These are phyloP conservation scores for Ellobius talpinus DNA, from an alignment of 2,113 vertebrate genomes.

Conservation along the genomic window DNA sequence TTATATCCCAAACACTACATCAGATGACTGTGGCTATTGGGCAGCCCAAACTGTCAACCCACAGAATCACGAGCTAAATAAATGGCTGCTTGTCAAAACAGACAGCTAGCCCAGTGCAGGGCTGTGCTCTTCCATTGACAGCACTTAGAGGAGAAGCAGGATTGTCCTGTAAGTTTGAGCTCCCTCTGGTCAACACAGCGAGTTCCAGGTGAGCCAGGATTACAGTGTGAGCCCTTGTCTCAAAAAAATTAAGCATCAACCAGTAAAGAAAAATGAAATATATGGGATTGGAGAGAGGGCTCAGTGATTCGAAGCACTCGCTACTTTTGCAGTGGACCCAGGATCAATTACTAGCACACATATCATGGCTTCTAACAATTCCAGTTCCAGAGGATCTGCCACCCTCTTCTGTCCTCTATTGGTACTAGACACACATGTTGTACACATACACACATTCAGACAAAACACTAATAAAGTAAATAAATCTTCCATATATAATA, in stretches of 20 bases:
- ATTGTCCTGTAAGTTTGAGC: neutral
- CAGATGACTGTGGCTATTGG: neutral
- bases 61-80: neutral
- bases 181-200: neutral
- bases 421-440: neutral
- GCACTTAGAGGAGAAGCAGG: neutral
- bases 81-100: neutral
- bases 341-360: neutral
- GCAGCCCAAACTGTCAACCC: too few relatives aligned
- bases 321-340: neutral
- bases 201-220: neutral
- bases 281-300: neutral
- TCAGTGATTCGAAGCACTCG: neutral
- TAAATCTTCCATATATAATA: too few relatives aligned
- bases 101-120: neutral
- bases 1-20: neutral
- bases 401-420: neutral
- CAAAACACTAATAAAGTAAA: neutral
- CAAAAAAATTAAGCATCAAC: neutral
- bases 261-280: neutral
- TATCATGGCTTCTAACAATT: neutral
- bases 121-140: neutral
- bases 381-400: neutral
- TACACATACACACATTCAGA: neutral
- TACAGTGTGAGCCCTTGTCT: neutral